Evolutionary conservation across 2,888 invertebrate genomes (phyloP), one percentile per base, ranked within the genome.

Genomic region (Cyaniris semiargus): DNA sequence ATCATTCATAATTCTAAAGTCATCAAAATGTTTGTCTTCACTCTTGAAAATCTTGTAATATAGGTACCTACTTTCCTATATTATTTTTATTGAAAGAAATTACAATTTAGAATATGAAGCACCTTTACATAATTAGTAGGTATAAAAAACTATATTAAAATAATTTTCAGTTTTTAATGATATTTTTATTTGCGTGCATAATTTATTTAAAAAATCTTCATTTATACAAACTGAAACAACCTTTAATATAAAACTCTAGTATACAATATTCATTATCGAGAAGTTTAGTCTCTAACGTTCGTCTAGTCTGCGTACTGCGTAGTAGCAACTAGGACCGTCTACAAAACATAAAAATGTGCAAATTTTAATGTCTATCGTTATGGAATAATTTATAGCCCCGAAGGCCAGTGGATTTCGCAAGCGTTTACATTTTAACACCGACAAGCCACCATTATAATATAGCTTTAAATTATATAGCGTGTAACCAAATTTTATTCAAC

Each of bases 261-360:
- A 53, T 53, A 53, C 53, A 53, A 53, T 38, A 38, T 38, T 53
- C 15, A 5, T 18, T 53, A 18, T 6, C 53, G 1, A n/a, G 53
- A 53, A 0, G 53, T 53, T 53, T 53, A 18, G 53, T 53, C 56
- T 56, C n/a, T n/a, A n/a, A 56, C n/a, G 8, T n/a, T 56, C 6
- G 58, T 58, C 21, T 58, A 2, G n/a, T 58, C n/a, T 58, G 7
- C n/a, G n/a, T 21, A 8, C 44, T 58, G 21, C 58, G n/a, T 21
- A 58, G 10, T 58, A 58, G 58, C n/a, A 6, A 10, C 58, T 10
- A 58, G 8, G 58, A 56, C 18, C 21, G 23, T 23, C 21, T 44
- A 44, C 48, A 21, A 72, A 48, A 72, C 7, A 72, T 74, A 23
- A 72, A 74, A 74, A 74, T 74, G 72, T 48, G 72, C 72, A 74